Conservation (phyloP, 1,140 invertebrate genomes). For the Chrysoperla carnea region DNA sequence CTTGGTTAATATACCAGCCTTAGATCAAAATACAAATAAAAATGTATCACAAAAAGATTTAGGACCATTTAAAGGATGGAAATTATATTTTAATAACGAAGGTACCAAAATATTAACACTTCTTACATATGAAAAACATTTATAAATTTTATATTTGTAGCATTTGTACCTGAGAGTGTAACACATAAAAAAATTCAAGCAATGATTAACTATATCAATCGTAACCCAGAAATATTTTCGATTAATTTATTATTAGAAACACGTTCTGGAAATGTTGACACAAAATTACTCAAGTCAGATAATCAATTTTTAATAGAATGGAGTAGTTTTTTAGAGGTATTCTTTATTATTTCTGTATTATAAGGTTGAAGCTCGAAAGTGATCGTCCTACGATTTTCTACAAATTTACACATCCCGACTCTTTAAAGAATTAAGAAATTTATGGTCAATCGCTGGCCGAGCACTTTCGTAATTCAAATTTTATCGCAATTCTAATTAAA, state of each 20-base stretch:
- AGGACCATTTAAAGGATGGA: conserved; percentile 40
- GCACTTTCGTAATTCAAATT: too few species aligned
- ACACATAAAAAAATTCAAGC: conserved; percentile 29
- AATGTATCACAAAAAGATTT: too few species aligned
- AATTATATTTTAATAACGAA: conserved; percentile 47
- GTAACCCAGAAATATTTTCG: conserved; percentile 28
- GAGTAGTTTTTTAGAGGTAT: conserved; percentile 32
- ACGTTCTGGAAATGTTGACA: conserved; percentile 41
- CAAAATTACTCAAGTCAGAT: conserved; percentile 39
- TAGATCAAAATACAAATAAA: too few species aligned
- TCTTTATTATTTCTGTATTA: not conserved
- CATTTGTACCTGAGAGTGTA: conserved; percentile 25
- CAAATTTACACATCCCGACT: too few species aligned
- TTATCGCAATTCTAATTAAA: too few species aligned
- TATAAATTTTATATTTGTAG: conserved; percentile 21
- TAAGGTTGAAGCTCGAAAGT: too few species aligned
- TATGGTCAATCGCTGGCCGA: too few species aligned
- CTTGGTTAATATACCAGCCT: too few species aligned
- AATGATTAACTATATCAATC: conserved; percentile 33
- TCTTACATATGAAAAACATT: conserved; percentile 1
- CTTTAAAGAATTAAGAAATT: too few species aligned
- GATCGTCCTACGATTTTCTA: too few species aligned
- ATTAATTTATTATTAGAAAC: conserved; percentile 41
- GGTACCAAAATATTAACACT: conserved; percentile 21
- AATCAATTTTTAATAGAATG: conserved; percentile 35